A percentile compares a stretch with the other conserved stretches of the same genome.
Conservation (phyloP, 2,797 vertebrate species). For the Girardinus metallicus region DNA sequence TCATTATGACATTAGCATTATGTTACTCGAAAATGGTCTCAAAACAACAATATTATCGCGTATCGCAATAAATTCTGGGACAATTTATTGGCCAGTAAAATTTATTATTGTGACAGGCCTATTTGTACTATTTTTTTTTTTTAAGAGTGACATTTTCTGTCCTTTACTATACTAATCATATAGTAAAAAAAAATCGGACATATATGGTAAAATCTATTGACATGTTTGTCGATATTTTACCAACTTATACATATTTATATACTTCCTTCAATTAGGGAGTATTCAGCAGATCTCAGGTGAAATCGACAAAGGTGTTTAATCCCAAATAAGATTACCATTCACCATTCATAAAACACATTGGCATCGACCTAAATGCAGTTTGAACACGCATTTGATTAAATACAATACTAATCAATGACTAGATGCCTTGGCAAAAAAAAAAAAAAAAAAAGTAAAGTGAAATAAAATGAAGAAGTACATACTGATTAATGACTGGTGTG, state of each 20-base stretch:
- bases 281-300: not conserved
- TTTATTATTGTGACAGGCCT: no score
- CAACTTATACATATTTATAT: not conserved
- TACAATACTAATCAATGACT: not conserved
- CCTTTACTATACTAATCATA: not conserved
- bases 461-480: slow-evolving; percentile 69
- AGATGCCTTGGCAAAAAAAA: not conserved
- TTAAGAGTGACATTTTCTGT: not conserved
- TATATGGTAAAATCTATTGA: not conserved
- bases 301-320: not conserved
- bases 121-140: no score
- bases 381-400: not conserved
- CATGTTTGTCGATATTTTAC: not conserved
- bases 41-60: no score
- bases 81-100: no score
- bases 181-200: not conserved
- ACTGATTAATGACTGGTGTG: slow-evolving; percentile 97
- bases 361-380: not conserved
- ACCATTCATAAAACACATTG: not conserved
- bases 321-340: not conserved
- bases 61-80: no score
- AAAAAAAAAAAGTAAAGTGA: not conserved
- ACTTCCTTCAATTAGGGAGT: not conserved
- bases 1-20: no score
- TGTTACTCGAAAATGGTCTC: no score